Evolutionary conservation across 2,888 invertebrate genomes (phyloP).

Genomic region (Cremastinae sp.): DNA sequence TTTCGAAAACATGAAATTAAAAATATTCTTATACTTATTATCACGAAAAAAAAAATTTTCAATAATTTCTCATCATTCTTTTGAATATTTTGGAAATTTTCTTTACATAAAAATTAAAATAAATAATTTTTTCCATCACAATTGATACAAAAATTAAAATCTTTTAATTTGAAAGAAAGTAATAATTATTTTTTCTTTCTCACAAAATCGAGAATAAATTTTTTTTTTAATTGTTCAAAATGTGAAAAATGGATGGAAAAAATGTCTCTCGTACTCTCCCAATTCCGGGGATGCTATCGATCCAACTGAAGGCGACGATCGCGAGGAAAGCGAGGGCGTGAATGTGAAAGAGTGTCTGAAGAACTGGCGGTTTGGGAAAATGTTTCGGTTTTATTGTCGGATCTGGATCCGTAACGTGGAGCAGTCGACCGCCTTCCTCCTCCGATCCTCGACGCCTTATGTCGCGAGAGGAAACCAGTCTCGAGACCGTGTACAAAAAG

Average conservation of each 20-base stretch:
- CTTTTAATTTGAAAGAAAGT: too few species aligned
- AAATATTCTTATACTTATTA: too few species aligned
- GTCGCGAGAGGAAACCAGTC: slow-evolving; percentile 81
- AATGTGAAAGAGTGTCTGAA: slow-evolving; percentile 78
- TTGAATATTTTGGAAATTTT: too few species aligned
- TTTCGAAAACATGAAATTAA: slow-evolving; percentile 59
- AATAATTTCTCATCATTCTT: too few species aligned
- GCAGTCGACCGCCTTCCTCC: slow-evolving; percentile 74
- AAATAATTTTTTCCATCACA: too few species aligned
- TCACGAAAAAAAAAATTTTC: too few species aligned
- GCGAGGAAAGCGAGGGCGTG: slow-evolving; percentile 80
- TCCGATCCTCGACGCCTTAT: slow-evolving; percentile 73
- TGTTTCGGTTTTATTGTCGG: slow-evolving; percentile 74
- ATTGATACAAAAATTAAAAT: too few species aligned
- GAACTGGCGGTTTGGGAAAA: slow-evolving; percentile 74
- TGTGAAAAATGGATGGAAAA: neutral
- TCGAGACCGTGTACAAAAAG: slow-evolving; percentile 81
- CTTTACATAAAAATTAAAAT: too few species aligned
- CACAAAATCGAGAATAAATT: too few species aligned
- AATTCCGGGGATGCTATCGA: slow-evolving; percentile 81
- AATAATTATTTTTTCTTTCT: too few species aligned
- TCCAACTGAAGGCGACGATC: slow-evolving; percentile 80
- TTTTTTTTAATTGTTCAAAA: too few species aligned
- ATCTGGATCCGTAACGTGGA: slow-evolving; percentile 77
- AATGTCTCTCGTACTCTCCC: slow-evolving; percentile 79